phyloP scores from a whole-genome alignment of 2,797 vertebrate species.

The Poeciliopsis paucimaculata region DNA sequence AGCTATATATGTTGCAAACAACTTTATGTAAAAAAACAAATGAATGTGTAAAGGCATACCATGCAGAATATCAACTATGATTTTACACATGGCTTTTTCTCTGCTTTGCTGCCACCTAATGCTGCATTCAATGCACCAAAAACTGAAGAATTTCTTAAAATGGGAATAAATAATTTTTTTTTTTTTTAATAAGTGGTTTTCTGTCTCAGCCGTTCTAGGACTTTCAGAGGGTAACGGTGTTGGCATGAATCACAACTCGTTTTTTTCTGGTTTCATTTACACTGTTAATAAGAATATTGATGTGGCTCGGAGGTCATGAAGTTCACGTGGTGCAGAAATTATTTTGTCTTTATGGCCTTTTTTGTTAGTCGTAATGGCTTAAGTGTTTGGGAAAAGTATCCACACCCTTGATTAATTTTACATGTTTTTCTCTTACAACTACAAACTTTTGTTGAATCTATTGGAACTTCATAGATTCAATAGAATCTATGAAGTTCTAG shows the following conservation, averaged over 20 bases:
- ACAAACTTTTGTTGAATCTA: neutral
- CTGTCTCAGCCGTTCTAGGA: neutral
- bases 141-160: neutral
- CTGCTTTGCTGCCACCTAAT: conserved; percentile 7
- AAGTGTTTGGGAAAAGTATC: neutral
- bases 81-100: neutral
- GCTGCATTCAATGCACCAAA: neutral
- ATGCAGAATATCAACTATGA: neutral
- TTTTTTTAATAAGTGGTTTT: neutral
- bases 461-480: neutral
- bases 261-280: neutral
- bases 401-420: neutral
- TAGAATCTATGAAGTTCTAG: too few species aligned
- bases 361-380: neutral
- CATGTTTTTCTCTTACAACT: neutral
- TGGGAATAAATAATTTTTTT: neutral
- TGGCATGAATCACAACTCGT: neutral
- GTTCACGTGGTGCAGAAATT: neutral
- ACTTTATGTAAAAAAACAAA: neutral
- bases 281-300: neutral
- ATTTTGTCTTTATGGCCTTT: neutral
- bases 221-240: neutral
- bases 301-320: neutral
- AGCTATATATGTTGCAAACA: neutral
- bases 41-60: neutral